A percentile compares a stretch with the other conserved stretches of the same genome.
phyloP scores from a whole-genome alignment of 2,888 invertebrate species.

The Ectobius pallidus region DNA sequence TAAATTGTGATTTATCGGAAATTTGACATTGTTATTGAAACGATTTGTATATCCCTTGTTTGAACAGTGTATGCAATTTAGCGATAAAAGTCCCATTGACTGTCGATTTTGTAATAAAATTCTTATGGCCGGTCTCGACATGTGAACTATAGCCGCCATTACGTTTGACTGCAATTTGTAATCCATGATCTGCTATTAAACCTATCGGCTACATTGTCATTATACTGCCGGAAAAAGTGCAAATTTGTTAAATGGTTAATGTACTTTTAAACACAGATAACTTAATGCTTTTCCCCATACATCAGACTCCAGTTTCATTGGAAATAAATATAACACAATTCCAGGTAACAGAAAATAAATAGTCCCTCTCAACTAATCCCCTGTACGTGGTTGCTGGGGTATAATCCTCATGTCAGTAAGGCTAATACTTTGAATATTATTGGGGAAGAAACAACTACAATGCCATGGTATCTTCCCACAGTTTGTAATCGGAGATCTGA shows the following conservation, averaged over 20 bases:
- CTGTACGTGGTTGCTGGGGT: too few relatives aligned
- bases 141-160: background rate
- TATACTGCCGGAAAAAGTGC: background rate
- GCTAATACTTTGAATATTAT: too few relatives aligned
- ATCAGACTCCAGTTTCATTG: too few relatives aligned
- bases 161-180: background rate
- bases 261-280: background rate
- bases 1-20: too few relatives aligned
- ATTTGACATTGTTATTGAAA: too few relatives aligned
- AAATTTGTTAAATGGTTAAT: background rate
- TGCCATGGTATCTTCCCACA: too few relatives aligned
- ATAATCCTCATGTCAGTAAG: too few relatives aligned
- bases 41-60: background rate
- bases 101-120: background rate
- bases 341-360: too few relatives aligned
- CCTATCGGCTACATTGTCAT: background rate
- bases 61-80: background rate
- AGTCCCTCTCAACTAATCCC: too few relatives aligned
- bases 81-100: background rate
- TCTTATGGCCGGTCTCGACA: background rate
- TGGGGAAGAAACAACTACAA: too few relatives aligned
- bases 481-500: too few relatives aligned
- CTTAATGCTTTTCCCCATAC: background rate
- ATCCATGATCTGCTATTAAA: background rate
- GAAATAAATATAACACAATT: too few relatives aligned